A percentile compares a stretch with the other conserved stretches of the same genome.
Conservation (phyloP, 2,888 invertebrate genomes). For the Rutpela maculata region DNA sequence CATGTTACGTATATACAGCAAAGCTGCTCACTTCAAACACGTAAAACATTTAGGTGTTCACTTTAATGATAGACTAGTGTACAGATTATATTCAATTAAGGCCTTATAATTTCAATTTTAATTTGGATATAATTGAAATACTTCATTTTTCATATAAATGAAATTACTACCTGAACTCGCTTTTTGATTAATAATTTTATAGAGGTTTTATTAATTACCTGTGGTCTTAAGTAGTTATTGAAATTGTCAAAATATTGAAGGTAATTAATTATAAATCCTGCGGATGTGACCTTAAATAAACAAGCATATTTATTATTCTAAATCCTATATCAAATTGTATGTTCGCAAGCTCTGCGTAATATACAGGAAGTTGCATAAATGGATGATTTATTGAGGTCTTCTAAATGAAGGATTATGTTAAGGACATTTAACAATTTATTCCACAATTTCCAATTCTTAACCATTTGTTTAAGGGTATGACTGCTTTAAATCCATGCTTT, state of each 20-base stretch:
- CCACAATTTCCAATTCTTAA: too few species aligned
- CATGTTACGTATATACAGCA: neutral
- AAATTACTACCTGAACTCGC: constrained; percentile 31
- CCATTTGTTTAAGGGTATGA: too few species aligned
- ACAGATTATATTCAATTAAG: constrained; percentile 34
- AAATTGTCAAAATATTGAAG: constrained; percentile 1
- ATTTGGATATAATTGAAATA: constrained; percentile 40
- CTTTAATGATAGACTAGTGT: constrained; percentile 36
- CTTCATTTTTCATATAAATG: constrained; percentile 32
- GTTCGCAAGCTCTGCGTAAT: too few species aligned
- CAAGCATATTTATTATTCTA: neutral
- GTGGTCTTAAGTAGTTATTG: neutral
- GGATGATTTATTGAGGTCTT: too few species aligned
- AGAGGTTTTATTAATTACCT: constrained; percentile 30
- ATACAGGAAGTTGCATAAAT: too few species aligned
- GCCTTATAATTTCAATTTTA: constrained; percentile 37
- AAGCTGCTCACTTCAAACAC: neutral
- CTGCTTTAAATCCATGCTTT: too few species aligned
- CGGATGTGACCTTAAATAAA: neutral
- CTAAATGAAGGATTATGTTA: too few species aligned
- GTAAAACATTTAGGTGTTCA: constrained; percentile 36
- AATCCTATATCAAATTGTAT: too few species aligned
- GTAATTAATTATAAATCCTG: neutral
- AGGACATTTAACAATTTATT: too few species aligned
- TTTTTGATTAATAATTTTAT: constrained; percentile 16